Percentiles rank a stretch among this genome's conserved stretches.
Evolutionary conservation across 2,113 vertebrate species (phyloP).

Genomic region (Stomatorhinus ivindoensis): DNA sequence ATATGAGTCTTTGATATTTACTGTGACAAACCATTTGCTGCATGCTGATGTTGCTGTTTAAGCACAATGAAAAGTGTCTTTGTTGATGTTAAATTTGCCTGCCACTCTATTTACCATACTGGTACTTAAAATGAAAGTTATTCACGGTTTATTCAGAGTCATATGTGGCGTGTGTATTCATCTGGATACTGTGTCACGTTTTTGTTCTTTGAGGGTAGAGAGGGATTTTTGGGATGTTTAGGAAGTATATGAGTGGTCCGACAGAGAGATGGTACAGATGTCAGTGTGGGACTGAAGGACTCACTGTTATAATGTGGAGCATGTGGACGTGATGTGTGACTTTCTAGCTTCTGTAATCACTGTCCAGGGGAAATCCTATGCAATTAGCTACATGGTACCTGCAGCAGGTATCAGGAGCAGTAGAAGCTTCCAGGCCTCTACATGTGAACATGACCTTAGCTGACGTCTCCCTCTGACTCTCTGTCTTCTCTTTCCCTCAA

Average conservation of each 20-base stretch:
- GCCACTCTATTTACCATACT: not conserved
- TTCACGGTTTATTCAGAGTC: not conserved
- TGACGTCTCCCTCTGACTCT: not conserved
- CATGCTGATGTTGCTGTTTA: not conserved
- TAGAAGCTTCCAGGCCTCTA: not conserved
- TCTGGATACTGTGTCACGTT: not conserved
- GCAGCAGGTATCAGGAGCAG: not conserved
- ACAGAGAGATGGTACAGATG: not conserved
- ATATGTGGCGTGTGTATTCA: not conserved
- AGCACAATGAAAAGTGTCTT: not conserved
- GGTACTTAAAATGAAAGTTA: not conserved
- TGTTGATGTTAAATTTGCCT: not conserved
- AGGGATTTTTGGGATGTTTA: not conserved
- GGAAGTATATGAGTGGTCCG: not conserved
- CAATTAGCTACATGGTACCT: not conserved
- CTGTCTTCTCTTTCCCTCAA: slow-evolving; percentile 35
- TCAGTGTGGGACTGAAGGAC: not conserved
- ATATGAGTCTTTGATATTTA: not conserved
- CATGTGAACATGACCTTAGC: not conserved
- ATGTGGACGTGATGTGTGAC: not conserved
- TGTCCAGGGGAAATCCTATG: not conserved
- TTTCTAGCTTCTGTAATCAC: not conserved
- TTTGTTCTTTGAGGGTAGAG: not conserved
- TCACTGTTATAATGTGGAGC: not conserved
- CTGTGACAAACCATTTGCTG: not conserved